These are phyloP conservation scores for Andrena fulva DNA, from an alignment of 2,888 invertebrate genomes.

Conservation along the genomic window DNA sequence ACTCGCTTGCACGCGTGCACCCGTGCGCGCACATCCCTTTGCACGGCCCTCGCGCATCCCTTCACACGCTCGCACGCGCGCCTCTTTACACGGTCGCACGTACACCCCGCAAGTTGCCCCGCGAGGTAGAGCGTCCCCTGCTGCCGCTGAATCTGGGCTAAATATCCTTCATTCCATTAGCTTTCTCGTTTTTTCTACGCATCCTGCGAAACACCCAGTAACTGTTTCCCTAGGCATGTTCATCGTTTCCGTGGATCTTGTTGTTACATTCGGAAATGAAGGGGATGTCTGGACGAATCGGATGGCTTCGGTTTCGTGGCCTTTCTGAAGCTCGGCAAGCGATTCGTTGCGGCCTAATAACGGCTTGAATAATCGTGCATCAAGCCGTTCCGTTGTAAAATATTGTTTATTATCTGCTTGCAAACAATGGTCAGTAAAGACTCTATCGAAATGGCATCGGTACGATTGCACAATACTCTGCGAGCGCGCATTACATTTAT, in stretches of 20 bases:
- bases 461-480: conserved; percentile 60
- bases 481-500: conserved; percentile 69
- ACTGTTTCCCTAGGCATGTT: neutral
- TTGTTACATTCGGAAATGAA: too few relatives aligned
- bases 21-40: conserved; percentile 49
- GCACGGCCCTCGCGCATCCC: conserved; percentile 40
- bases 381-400: conserved; percentile 50
- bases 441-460: conserved; percentile 60
- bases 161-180: conserved; percentile 28
- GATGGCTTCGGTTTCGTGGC: too few relatives aligned
- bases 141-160: conserved; percentile 25
- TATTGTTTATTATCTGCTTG: conserved; percentile 71
- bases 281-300: too few relatives aligned
- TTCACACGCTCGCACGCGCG: conserved; percentile 45
- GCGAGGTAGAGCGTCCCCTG: conserved; percentile 31
- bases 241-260: too few relatives aligned
- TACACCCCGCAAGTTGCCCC: conserved; percentile 4
- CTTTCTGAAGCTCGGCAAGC: neutral
- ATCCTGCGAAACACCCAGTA: too few relatives aligned
- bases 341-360: neutral
- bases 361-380: conserved; percentile 47
- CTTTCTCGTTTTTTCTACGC: neutral
- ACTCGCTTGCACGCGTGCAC: conserved; percentile 45
- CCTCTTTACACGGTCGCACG: conserved; percentile 50
- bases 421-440: conserved; percentile 75